A percentile compares a stretch with the other conserved stretches of the same genome.
These are phyloP conservation scores for Zygothrica quintamaculata DNA, from an alignment of 2,888 invertebrate species.

Conservation along the genomic window DNA sequence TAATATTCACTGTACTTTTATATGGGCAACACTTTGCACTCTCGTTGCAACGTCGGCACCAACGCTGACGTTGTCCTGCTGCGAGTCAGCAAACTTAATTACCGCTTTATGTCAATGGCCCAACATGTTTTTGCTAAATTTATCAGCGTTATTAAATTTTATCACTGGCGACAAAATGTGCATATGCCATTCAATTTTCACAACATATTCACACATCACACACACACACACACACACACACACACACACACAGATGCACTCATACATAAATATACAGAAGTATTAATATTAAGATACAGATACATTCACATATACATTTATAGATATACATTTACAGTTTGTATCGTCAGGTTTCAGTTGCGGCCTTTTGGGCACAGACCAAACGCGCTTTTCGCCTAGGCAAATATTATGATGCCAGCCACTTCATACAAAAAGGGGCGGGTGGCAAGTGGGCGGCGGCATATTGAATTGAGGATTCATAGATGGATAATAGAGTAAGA, in stretches of 20 bases:
- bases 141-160: slow-evolving; percentile 83
- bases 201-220: slow-evolving; percentile 77
- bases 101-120: slow-evolving; percentile 83
- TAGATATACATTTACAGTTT: too few species aligned
- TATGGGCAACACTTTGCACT: slow-evolving; percentile 21
- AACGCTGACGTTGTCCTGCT: slow-evolving; percentile 48
- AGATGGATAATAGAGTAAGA: too few species aligned
- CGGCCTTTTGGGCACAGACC: slow-evolving; percentile 38
- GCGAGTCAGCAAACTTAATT: slow-evolving; percentile 81
- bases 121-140: slow-evolving; percentile 83
- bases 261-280: slow-evolving; percentile 2
- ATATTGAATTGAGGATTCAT: too few species aligned
- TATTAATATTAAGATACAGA: slow-evolving; percentile 11
- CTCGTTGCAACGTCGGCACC: slow-evolving; percentile 24
- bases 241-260: slow-evolving; percentile 27
- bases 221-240: slow-evolving; percentile 29
- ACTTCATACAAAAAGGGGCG: slow-evolving; percentile 17
- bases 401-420: slow-evolving; percentile 79
- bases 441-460: slow-evolving; percentile 1
- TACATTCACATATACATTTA: slow-evolving; percentile 39
- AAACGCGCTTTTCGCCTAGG: slow-evolving; percentile 57
- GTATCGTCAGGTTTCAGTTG: slow-evolving; percentile 32
- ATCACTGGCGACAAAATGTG: slow-evolving; percentile 81
- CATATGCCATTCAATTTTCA: slow-evolving; percentile 78
- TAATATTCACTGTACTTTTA: slow-evolving; percentile 25